Evolutionary conservation across 2,888 invertebrate genomes (phyloP), one percentile per base, ranked within the genome.

Genomic region (Tuberolachnus salignus): DNA sequence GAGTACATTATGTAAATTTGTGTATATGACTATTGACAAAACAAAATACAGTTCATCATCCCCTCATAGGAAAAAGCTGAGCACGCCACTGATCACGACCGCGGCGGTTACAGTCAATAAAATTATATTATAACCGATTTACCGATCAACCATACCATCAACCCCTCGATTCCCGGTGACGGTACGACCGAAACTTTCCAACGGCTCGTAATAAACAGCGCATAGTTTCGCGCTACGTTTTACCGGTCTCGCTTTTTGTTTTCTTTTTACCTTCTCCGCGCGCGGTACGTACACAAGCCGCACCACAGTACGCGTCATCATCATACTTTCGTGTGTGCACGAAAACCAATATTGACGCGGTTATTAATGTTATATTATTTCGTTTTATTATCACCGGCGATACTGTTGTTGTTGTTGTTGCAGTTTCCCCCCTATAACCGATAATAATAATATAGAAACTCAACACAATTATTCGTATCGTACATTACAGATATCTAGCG

Each of bases 281-380:
- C 34, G 44, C n/a, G n/a, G n/a, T n/a, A n/a, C n/a, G 3, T 55
- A 69, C 1, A 34, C 6, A 34, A 4, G 34, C 34, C 6, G 34
- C 34, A 34, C 34, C 6, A 6, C 34, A 34, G 34, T 4, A 34
- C 6, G 34, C 34, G 34, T 9, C 21, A 4, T 1, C 34, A 2
- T 59, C 44, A 53, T 64, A 64, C 42, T 74, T 53, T 53, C 63
- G 63, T 64, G 21, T 49, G 61, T 63, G 21, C 73, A 14, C 73
- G 64, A 64, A 74, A 74, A 74, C 34, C 73, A 53, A 74, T 64
- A 74, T 53, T 51, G 53, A 53, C 44, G 63, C 73, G 63, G 53
- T 64, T 64, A 74, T 64, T 64, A 51, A 73, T n/a, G n/a, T 73
- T 63, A 73, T 53, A 53, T 53, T 64, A 71, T 44, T 59, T 10